These are phyloP conservation scores for Trematomus bernacchii DNA, from an alignment of 2,797 vertebrate species.

Conservation along the genomic window DNA sequence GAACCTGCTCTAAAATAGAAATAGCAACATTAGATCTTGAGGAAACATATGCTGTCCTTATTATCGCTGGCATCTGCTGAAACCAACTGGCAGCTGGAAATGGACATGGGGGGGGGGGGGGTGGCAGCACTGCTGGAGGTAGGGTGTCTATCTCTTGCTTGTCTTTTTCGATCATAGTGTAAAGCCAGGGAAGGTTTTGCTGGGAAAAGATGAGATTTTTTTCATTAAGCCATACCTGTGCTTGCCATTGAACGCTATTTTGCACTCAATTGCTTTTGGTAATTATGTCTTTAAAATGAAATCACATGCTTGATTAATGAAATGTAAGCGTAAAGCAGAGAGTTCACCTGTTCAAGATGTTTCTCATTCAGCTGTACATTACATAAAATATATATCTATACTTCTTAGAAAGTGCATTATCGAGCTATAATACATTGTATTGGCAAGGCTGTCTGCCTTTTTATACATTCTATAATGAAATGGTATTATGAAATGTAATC, in stretches of 20 bases:
- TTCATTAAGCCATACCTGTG: slow-evolving; percentile 16
- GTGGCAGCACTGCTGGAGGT: slow-evolving; percentile 61
- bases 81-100: slow-evolving; percentile 70
- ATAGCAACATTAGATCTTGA: slow-evolving; percentile 40
- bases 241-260: slow-evolving; percentile 6
- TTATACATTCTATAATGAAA: slow-evolving; percentile 55
- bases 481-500: slow-evolving; percentile 56
- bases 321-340: background rate
- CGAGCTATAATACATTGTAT: slow-evolving; percentile 1
- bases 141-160: slow-evolving; percentile 61
- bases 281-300: slow-evolving; percentile 15
- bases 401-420: slow-evolving; percentile 10
- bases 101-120: slow-evolving; percentile 37
- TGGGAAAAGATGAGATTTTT: slow-evolving; percentile 34
- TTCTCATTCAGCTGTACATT: slow-evolving; percentile 7
- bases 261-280: background rate
- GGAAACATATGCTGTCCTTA: slow-evolving; percentile 70
- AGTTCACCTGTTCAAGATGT: slow-evolving; percentile 2
- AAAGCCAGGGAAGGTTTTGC: slow-evolving; percentile 35
- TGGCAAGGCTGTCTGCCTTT: slow-evolving; percentile 45
- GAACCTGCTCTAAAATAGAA: slow-evolving; percentile 54
- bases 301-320: slow-evolving; percentile 1
- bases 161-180: slow-evolving; percentile 65
- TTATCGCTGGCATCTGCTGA: slow-evolving; percentile 72
- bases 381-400: slow-evolving; percentile 2